Evolutionary conservation across 2,113 vertebrate species (phyloP), one percentile per base, ranked within the genome.

Genomic region (Harpagus bidentatus): DNA sequence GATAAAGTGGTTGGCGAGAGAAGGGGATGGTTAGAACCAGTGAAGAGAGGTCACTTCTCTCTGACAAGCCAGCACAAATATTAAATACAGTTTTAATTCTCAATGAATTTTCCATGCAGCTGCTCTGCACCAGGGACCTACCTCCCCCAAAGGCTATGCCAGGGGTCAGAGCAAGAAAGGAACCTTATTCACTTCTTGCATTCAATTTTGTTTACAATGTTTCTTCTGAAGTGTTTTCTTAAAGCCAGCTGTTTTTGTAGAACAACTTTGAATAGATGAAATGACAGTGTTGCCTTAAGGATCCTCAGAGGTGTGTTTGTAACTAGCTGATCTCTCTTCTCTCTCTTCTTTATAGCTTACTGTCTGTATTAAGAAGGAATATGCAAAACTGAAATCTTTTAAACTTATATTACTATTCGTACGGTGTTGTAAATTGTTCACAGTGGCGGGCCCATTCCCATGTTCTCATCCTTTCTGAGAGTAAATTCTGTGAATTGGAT

Each of bases 1-100:
- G 55, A 71, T 40, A n/a, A 92, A 1, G n/a, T 29, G 16, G 14
- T 6, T 73, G 71, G 59, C 0, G 0, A 59, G 53, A 47, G 13
- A 26, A 72, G 10, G 25, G 38, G 25, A 45, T 38, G 18, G 40
- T 63, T 56, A 63, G 55, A 90, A 66, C 32, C 53, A 45, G 48
- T 13, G 14, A 61, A 77, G 26, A 13, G 6, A 62, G 22, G n/a
- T 90, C 66, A 19, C 42, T 90, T 72, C 40, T 62, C 18, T 55
- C 45, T 59, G 45, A 29, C 6, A 66, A 93, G 28, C 34, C 59
- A 32, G 42, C 43, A 48, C 23, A 76, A 52, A 63, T 18, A 14
- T 61, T 69, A 36, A 82, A 53, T 26, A 42, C 16, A 26, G 32
- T 56, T 86, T 78, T 67, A 88, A 67, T 86, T 48, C 56, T 38